Evolutionary conservation across 2,888 invertebrate species (phyloP).

Genomic region (Eumerus sabulonum): DNA sequence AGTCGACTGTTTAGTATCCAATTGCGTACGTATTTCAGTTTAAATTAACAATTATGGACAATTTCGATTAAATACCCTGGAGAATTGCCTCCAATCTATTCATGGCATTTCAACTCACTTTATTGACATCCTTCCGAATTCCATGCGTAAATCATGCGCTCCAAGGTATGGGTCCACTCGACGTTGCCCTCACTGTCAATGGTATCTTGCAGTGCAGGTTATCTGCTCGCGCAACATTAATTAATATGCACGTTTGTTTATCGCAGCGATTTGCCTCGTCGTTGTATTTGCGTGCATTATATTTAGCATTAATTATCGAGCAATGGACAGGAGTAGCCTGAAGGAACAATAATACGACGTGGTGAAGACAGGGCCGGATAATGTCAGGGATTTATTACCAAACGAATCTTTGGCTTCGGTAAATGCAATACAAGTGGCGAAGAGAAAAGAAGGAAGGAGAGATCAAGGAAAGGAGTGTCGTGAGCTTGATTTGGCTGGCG

Average conservation of each 20-base stretch:
- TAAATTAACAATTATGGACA: neutral
- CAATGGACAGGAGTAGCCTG: slow-evolving; percentile 22
- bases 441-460: too few species aligned
- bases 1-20: too few species aligned
- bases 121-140: neutral
- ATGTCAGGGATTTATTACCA: slow-evolving; percentile 45
- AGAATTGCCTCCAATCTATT: neutral
- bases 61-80: neutral
- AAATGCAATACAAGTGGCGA: neutral
- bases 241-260: slow-evolving; percentile 70
- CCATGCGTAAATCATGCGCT: neutral
- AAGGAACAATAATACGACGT: slow-evolving; percentile 25
- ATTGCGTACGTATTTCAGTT: too few species aligned
- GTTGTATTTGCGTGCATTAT: slow-evolving; percentile 72
- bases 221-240: slow-evolving; percentile 70
- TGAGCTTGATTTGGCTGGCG: too few species aligned
- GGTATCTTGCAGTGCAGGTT: slow-evolving; percentile 18
- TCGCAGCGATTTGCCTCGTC: slow-evolving; percentile 45
- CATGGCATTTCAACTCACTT: neutral
- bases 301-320: slow-evolving; percentile 72
- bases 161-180: neutral
- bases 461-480: too few species aligned
- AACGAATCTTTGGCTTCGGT: slow-evolving; percentile 25
- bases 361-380: slow-evolving; percentile 31
- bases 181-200: neutral